Evolutionary conservation across 2,113 vertebrate species (phyloP).

Genomic region (Rallus limicola): DNA sequence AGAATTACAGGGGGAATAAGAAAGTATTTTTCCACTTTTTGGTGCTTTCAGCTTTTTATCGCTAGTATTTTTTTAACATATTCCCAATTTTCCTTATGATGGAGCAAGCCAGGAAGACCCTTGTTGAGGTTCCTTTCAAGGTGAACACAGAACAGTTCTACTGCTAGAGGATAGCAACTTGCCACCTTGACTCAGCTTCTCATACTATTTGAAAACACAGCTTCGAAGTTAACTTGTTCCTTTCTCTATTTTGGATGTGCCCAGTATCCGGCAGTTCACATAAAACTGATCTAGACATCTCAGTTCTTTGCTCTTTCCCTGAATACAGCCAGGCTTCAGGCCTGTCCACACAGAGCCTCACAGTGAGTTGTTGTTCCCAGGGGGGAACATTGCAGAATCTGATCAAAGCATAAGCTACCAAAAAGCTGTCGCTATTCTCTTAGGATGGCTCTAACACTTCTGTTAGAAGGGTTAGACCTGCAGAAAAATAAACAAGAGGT

Average conservation of each 20-base stretch:
- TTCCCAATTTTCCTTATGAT: neutral
- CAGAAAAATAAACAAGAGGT: neutral
- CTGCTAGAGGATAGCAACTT: neutral
- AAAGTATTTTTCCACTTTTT: neutral
- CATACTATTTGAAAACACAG: neutral
- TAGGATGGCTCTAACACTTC: neutral
- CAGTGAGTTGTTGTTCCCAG: neutral
- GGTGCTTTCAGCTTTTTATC: neutral
- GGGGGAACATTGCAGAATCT: neutral
- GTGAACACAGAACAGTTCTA: neutral
- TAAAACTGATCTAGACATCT: neutral
- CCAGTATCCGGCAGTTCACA: neutral
- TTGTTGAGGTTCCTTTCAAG: neutral
- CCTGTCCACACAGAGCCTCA: fast-evolving
- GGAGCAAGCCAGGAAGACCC: neutral
- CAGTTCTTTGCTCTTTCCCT: neutral
- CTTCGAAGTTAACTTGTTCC: neutral
- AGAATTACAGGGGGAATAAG: neutral
- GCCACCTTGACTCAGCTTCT: neutral
- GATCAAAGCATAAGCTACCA: neutral
- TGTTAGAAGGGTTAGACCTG: neutral
- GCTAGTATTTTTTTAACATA: neutral
- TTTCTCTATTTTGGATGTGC: neutral
- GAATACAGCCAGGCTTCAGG: neutral
- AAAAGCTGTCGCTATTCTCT: neutral